Evolutionary conservation across 2,888 invertebrate species (phyloP).

Genomic region (Physocephala rufipes): DNA sequence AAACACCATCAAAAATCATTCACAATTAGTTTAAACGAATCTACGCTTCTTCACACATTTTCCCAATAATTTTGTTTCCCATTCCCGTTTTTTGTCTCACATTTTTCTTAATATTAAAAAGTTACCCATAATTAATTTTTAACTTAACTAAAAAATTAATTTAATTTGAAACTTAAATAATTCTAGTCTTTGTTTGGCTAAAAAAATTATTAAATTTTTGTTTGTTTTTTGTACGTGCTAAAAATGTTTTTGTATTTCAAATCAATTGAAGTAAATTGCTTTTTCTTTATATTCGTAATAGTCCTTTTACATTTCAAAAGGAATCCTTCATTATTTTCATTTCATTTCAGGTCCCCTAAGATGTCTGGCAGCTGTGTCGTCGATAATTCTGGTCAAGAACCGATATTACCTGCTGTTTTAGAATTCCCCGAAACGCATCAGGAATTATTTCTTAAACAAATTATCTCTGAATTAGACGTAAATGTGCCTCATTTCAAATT

Average conservation of each 20-base stretch:
- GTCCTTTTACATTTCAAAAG: slow-evolving; percentile 19
- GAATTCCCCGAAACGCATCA: slow-evolving; percentile 96
- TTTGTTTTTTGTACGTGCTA: slow-evolving; percentile 28
- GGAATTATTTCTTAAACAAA: slow-evolving; percentile 87
- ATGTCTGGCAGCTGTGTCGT: slow-evolving; percentile 51
- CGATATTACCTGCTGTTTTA: slow-evolving; percentile 91
- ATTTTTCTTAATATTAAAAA: slow-evolving; percentile 14
- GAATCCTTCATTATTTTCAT: slow-evolving; percentile 9
- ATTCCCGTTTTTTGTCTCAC: slow-evolving; percentile 6
- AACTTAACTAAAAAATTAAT: slow-evolving; percentile 4
- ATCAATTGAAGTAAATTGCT: background rate
- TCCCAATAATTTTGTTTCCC: slow-evolving; percentile 13
- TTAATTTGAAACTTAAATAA: slow-evolving; percentile 7
- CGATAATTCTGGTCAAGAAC: slow-evolving; percentile 77
- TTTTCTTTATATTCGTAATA: slow-evolving; percentile 27
- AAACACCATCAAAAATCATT: slow-evolving; percentile 25
- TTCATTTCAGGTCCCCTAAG: slow-evolving; percentile 58
- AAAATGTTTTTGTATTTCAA: slow-evolving; percentile 26
- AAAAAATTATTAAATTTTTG: slow-evolving; percentile 18
- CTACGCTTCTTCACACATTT: slow-evolving; percentile 15
- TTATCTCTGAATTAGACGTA: slow-evolving; percentile 88
- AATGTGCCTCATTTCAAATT: slow-evolving; percentile 91
- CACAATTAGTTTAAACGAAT: background rate
- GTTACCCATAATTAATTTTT: slow-evolving; percentile 1
- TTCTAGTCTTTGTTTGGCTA: slow-evolving; percentile 4